Evolutionary conservation across 2,888 invertebrate genomes (phyloP).

Genomic region (Cordilura impudica): DNA sequence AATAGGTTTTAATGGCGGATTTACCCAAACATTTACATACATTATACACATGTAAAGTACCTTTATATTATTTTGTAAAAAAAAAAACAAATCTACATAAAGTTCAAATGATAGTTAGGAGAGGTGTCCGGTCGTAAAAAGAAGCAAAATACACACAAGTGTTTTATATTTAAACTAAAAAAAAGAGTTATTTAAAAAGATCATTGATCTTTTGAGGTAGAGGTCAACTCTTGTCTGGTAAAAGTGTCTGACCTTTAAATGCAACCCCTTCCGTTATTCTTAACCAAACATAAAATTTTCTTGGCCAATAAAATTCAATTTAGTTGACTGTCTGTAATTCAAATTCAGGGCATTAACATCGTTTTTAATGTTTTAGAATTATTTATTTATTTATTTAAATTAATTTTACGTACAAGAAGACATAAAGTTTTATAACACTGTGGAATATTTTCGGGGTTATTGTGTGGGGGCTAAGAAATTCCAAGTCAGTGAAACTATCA

Average conservation of each 20-base stretch:
- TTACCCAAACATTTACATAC: slow-evolving; percentile 36
- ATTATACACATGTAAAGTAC: slow-evolving; percentile 20
- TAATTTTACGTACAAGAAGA: no score
- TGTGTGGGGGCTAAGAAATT: no score
- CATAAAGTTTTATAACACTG: no score
- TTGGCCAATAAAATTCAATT: no score
- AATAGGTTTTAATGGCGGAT: slow-evolving; percentile 64
- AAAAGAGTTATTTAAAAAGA: slow-evolving; percentile 8
- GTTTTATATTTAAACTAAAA: neutral
- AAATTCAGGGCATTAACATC: no score
- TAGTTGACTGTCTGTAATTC: no score
- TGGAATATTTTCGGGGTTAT: no score
- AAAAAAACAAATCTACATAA: neutral
- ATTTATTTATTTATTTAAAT: no score
- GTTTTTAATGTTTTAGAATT: no score
- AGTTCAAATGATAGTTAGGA: neutral
- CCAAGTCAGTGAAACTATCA: no score
- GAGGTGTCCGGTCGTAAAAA: slow-evolving; percentile 12
- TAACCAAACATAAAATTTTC: no score
- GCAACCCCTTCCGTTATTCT: slow-evolving; percentile 17
- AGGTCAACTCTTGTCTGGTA: neutral
- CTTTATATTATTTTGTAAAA: neutral
- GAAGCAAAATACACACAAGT: neutral
- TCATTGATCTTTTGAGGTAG: slow-evolving; percentile 33
- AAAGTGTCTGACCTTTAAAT: slow-evolving; percentile 24